Evolutionary conservation across 2,797 vertebrate genomes (phyloP).

Genomic region (Eulemur rubriventer): DNA sequence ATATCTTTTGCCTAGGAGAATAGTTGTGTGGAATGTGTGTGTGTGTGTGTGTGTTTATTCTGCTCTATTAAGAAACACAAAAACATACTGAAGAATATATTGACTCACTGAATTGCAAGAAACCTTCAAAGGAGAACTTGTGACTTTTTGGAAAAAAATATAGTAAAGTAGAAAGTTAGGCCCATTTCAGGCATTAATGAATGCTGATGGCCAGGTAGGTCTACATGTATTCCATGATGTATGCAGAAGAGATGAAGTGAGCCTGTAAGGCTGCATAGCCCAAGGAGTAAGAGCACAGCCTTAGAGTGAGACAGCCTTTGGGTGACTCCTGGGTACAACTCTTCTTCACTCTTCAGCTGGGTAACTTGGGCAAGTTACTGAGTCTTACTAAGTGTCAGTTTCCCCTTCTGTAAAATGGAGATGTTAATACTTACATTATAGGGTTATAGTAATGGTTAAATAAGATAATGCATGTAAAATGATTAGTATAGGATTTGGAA

Average conservation of each 20-base stretch:
- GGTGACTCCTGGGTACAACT: background rate
- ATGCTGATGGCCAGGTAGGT: background rate
- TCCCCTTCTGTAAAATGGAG: background rate
- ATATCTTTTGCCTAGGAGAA: background rate
- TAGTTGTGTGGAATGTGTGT: background rate
- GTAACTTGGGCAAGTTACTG: background rate
- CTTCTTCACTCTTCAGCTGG: background rate
- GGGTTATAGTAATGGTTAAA: background rate
- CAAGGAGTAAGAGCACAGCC: background rate
- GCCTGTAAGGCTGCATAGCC: fast-evolving
- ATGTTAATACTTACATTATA: background rate
- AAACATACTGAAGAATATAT: background rate
- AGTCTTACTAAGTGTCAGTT: background rate
- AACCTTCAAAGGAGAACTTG: conserved; percentile 3
- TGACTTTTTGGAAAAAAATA: background rate
- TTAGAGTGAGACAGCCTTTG: background rate
- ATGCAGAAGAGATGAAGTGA: background rate
- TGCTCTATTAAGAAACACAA: conserved; percentile 11
- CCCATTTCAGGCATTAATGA: background rate
- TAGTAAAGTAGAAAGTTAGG: background rate
- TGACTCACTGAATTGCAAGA: background rate
- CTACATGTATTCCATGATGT: background rate
- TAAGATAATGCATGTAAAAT: background rate
- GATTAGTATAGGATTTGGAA: background rate
- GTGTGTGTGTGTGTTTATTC: background rate